Base-by-base conservation (phyloP, 2,797 vertebrate species). In the Gallirallus australis region DNA sequence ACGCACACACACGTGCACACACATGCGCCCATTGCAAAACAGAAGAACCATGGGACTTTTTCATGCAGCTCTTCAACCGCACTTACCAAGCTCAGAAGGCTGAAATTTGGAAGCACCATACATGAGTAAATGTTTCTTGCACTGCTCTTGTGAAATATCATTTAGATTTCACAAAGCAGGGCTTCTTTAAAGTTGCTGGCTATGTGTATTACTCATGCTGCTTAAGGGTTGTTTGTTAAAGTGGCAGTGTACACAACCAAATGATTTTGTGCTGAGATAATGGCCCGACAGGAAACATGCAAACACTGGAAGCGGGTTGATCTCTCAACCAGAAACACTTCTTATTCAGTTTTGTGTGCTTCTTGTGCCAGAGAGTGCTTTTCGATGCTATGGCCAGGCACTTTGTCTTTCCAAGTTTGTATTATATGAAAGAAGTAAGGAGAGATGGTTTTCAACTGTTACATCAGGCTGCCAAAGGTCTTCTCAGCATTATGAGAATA, bases 211-310 rank as follows among this genome's bases (percentile, higher is more conserved):
- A 85, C 86, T 95, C 86, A 78, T 77, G 64, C 73, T 92, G 71
- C 93, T 86, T 73, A 68, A 70, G 82, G 39, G 60, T 60, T 95
- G 90, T 94, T 94, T 93, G 93, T 89, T 90, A 31, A 90, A 93
- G 61, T 85, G 61, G 83, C 89, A 83, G 1, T 72, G 88, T 92
- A 94, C 90, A 94, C 92, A 93, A 92, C 75, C 61, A 71, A 71
- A 90, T 89, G 64, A 87, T 89, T 96, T 84, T 95, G 81, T 89
- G 90, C 86, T 91, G 93, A 92, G 94, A 93, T 96, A 94, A 64
- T 4, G 4, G 73, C 66, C 89, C 6, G 3, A 82, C 89, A 87
- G 83, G 69, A 92, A 93, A 73, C 65, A 53, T 37, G 61, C 83
- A 82, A 76, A 64, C 30, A 0, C 33, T 54, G 25, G 76, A 84